Percentiles rank a stretch among this genome's conserved stretches.
Evolutionary conservation across 2,797 vertebrate genomes (phyloP).

Genomic region (Sciurus carolinensis): DNA sequence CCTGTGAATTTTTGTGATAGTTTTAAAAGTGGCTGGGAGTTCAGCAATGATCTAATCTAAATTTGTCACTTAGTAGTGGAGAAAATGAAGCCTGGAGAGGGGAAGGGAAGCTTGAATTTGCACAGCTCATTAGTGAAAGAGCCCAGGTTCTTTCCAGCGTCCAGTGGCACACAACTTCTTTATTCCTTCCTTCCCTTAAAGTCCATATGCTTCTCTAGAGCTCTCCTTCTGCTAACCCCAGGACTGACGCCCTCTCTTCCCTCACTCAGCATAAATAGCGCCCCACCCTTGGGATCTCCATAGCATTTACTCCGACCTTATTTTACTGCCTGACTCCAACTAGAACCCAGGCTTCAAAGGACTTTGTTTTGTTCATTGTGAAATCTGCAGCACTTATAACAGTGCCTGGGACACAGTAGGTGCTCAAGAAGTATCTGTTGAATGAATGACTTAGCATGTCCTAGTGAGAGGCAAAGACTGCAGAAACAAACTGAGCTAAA

Average conservation of each 20-base stretch:
- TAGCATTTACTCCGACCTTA: fast-evolving
- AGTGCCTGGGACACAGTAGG: too few relatives aligned
- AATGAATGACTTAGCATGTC: background rate
- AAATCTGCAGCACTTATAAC: background rate
- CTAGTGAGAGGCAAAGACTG: background rate
- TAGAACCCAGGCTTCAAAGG: background rate
- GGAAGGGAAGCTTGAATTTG: background rate
- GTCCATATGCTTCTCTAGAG: background rate
- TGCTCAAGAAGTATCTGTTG: background rate
- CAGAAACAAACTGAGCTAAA: background rate
- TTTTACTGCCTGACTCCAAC: background rate
- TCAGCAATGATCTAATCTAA: background rate
- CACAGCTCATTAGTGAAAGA: background rate
- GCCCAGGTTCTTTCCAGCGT: background rate
- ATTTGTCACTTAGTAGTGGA: background rate
- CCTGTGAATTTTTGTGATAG: constrained; percentile 17
- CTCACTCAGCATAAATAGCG: background rate
- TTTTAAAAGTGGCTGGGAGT: background rate
- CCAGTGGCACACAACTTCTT: background rate
- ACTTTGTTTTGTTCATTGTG: background rate
- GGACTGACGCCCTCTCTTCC: too few relatives aligned
- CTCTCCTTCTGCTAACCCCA: background rate
- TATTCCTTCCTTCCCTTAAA: background rate
- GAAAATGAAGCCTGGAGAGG: background rate
- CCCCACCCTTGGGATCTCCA: fast-evolving